A percentile compares a stretch with the other conserved stretches of the same genome.
Conservation (phyloP, 2,113 vertebrate genomes). For the Oncorhynchus mykiss region DNA sequence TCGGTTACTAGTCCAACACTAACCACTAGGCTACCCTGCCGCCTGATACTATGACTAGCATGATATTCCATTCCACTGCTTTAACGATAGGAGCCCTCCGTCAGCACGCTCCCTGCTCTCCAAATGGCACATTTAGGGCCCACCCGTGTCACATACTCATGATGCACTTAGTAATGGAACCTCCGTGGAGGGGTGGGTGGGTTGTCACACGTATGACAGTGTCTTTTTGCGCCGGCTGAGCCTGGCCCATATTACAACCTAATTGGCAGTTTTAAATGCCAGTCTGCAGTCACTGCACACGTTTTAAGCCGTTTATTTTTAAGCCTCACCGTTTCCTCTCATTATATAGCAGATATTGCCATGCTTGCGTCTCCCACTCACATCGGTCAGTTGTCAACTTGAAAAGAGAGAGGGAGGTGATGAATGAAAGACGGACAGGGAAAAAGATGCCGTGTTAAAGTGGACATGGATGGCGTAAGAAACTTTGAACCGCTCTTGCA, state of each 20-base stretch:
- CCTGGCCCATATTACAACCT: not conserved
- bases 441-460: not conserved
- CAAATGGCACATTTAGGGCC: slow-evolving; percentile 34
- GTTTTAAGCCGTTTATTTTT: not conserved
- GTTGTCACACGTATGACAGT: not conserved
- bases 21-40: too few relatives aligned
- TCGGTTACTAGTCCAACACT: too few relatives aligned
- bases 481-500: too few relatives aligned
- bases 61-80: not conserved
- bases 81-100: not conserved
- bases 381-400: not conserved
- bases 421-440: not conserved
- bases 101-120: slow-evolving; percentile 2
- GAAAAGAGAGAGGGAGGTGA: not conserved
- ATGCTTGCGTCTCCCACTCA: slow-evolving; percentile 7
- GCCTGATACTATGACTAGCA: too few relatives aligned
- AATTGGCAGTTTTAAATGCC: slow-evolving; percentile 17
- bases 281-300: not conserved
- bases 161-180: slow-evolving; percentile 37
- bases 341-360: not conserved
- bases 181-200: slow-evolving; percentile 13
- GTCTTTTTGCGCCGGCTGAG: not conserved
- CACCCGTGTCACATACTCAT: slow-evolving; percentile 23
- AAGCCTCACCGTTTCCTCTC: not conserved
- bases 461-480: not conserved